A percentile compares a stretch with the other conserved stretches of the same genome.
Conservation (phyloP, 2,113 vertebrate species). For the Apus apus region DNA sequence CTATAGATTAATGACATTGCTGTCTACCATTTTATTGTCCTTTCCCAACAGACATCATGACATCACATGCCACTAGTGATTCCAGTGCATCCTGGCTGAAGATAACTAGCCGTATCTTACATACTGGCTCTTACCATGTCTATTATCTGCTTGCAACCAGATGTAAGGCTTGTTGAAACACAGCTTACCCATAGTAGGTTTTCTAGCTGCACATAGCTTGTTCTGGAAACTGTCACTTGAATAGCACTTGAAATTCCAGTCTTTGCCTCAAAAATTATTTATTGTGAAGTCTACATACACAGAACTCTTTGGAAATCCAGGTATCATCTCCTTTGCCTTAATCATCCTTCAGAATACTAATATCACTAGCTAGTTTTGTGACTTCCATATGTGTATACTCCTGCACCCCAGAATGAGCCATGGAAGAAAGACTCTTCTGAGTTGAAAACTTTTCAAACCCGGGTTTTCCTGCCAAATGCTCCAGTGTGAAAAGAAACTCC, state of each 20-base stretch:
- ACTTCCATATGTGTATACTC: fast-evolving
- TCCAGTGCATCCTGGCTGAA: background rate
- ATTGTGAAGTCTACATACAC: background rate
- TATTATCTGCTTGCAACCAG: background rate
- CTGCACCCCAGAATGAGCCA: background rate
- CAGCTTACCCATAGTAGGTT: background rate
- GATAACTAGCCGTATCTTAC: background rate
- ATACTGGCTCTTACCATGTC: background rate
- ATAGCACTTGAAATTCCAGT: background rate
- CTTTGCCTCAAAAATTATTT: background rate
- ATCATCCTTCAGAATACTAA: background rate
- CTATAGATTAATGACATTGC: background rate
- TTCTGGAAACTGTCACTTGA: background rate
- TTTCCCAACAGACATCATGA: background rate
- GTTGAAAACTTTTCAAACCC: background rate
- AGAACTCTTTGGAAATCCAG: background rate
- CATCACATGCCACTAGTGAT: background rate
- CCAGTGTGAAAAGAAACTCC: background rate
- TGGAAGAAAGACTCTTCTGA: background rate
- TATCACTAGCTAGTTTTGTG: background rate
- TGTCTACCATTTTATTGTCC: background rate
- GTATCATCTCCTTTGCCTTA: background rate
- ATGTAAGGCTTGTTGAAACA: background rate
- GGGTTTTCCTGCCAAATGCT: background rate
- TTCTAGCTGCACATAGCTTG: background rate